Evolutionary conservation across 2,797 vertebrate species (phyloP).

Genomic region (Sebastes goodei): DNA sequence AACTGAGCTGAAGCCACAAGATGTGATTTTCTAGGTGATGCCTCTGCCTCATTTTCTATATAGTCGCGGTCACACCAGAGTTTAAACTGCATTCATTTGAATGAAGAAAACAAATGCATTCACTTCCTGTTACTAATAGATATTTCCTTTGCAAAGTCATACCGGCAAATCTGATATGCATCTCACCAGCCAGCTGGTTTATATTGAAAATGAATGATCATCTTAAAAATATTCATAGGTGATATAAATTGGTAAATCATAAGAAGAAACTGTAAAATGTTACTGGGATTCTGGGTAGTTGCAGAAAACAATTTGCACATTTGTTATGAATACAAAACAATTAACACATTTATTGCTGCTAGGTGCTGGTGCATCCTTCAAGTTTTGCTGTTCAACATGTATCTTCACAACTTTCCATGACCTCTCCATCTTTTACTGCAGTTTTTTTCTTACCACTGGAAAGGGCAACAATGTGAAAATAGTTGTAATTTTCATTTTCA

Average conservation of each 20-base stretch:
- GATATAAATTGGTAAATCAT: background rate
- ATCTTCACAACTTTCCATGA: background rate
- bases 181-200: background rate
- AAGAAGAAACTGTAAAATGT: background rate
- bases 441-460: too few relatives aligned
- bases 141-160: background rate
- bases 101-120: background rate
- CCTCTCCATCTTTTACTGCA: background rate
- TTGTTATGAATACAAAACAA: too few relatives aligned
- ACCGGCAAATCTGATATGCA: background rate
- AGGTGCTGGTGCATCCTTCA: background rate
- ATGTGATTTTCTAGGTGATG: background rate
- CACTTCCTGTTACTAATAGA: background rate
- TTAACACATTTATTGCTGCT: background rate
- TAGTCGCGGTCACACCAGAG: background rate
- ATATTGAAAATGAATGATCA: background rate
- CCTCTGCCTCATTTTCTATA: background rate
- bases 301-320: too few relatives aligned
- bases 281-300: too few relatives aligned
- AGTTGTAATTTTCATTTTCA: background rate
- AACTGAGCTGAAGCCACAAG: background rate
- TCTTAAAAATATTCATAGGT: too few relatives aligned
- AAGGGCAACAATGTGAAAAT: background rate
- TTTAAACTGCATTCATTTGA: background rate
- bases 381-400: background rate